Evolutionary conservation across 2,888 invertebrate genomes (phyloP), one percentile per base, ranked within the genome.

Genomic region (Endomychus coccineus): DNA sequence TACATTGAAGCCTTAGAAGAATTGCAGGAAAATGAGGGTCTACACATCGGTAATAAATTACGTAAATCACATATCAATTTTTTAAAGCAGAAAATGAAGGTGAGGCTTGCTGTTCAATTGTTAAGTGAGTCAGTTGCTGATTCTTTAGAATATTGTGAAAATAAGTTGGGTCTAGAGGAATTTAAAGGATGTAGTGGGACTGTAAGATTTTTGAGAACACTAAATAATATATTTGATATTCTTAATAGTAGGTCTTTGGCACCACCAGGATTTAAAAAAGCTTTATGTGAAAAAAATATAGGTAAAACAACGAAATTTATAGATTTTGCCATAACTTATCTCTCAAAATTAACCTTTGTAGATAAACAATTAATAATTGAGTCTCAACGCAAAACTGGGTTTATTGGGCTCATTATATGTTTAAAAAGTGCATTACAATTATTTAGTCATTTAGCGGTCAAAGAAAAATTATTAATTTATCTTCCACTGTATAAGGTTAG

Each of bases 21-120:
- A 16, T 27, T 49, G 1, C 50, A 50, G 34, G 35, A 43, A 34
- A 30, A 28, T 23, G 42, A 44, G 31, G 43, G 46, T 3, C 16
- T 51, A 5, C 43, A 40, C 29, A 39, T 49, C 15, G 45, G 35
- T 9, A 49, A 46, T 29, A 48, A 45, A 21, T 31, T 50, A n/a
- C 34, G 43, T 1, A 42, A 36, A 29, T 23, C 25, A 3, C 47
- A 51, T 16, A 30, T 50, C 9, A 19, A 42, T 16, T 46, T 30
- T 16, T 21, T 25, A 15, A 37, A 41, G 17, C 45, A 49, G 31
- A 51, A 51, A 41, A 50, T 49, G 46, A 49, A 47, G 31, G 46
- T 47, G 1, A 34, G 37, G 12, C 31, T 45, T 3, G 48, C 45
- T 22, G 36, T 24, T 6, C 43, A 45, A 30, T 30, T 36, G 11